phyloP scores from a whole-genome alignment of 2,888 invertebrate genomes.

The Ochropleura leucogaster region DNA sequence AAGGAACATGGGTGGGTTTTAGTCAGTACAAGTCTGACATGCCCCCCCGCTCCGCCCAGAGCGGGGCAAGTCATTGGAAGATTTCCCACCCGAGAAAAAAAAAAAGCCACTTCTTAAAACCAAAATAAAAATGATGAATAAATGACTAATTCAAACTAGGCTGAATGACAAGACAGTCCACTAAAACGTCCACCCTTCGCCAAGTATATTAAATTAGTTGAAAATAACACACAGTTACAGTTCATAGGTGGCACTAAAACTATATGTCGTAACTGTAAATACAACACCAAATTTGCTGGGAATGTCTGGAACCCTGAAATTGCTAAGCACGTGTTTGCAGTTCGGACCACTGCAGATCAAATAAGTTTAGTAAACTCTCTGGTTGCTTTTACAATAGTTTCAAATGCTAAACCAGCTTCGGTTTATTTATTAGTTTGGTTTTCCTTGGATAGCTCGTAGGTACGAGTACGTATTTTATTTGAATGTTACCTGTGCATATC shows the following conservation, averaged over 20 bases:
- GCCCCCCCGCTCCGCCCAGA: too few relatives aligned
- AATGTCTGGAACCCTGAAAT: conserved; percentile 49
- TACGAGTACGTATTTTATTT: conserved; percentile 35
- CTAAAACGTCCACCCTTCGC: too few relatives aligned
- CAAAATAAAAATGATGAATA: too few relatives aligned
- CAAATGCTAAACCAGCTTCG: conserved; percentile 42
- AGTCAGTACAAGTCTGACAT: too few relatives aligned
- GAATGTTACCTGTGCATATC: conserved; percentile 20
- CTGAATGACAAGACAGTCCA: too few relatives aligned
- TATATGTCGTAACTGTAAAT: not conserved
- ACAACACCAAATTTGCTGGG: conserved; percentile 23
- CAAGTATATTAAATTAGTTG: not conserved
- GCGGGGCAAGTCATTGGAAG: too few relatives aligned
- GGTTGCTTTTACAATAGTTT: conserved; percentile 61
- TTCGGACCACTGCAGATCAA: conserved; percentile 60
- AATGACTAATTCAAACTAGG: too few relatives aligned
- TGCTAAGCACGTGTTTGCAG: conserved; percentile 52
- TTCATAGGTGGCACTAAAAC: not conserved
- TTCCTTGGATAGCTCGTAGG: conserved; percentile 31
- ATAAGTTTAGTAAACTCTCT: conserved; percentile 61
- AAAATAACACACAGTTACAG: conserved; percentile 11
- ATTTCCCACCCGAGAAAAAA: too few relatives aligned
- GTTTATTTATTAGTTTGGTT: conserved; percentile 58
- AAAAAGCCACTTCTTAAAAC: too few relatives aligned
- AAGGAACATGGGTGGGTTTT: too few relatives aligned